Evolutionary conservation across 2,113 vertebrate genomes (phyloP), one percentile per base, ranked within the genome.

Genomic region (Dendrocopos noguchii): DNA sequence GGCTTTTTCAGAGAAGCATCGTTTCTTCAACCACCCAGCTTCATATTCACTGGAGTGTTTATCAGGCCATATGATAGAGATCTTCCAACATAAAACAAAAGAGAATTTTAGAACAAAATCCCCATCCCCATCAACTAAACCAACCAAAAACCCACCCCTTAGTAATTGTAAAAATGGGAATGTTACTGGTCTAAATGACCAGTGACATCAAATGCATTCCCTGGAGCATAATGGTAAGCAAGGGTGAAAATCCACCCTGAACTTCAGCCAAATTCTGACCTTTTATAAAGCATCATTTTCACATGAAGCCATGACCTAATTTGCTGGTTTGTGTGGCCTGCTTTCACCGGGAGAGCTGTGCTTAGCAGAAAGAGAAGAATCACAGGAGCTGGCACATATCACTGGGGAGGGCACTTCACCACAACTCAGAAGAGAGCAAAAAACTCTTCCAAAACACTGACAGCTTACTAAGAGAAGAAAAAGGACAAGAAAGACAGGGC

Each of bases 21-120:
- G 97, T 94, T 98, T 98, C 96, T 98, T 99, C 94, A 99, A 93
- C 99, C 99, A 99, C 4, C 98, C 97, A 15, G 98, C 96, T 71
- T 99, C 98, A 80, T 98, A 99, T 80, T 98, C 98, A 8, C 99
- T 99, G 46, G 79, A 78, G 67, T 99, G 99, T 50, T 98, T 97
- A 94, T 99, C 98, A 1, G 98, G 98, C 99, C 99, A 99, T 1
- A 96, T 97, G 64, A 99, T 82, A 42, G 94, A 98, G 87, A 99
- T 97, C 99, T 99, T 96, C 27, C 67, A 87, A 91, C 4, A 96
- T 7, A 91, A 91, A 96, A 80, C 15, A 46, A 60, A 80, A 63
- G 19, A 21, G 11, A 22, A 73, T 21, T 80, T 93, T 67, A 88
- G 34, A 20, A 39, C 4, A 33, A 79, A 56, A 80, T 39, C 39